phyloP scores from a whole-genome alignment of 2,113 vertebrate species.

The Canis aureus region DNA sequence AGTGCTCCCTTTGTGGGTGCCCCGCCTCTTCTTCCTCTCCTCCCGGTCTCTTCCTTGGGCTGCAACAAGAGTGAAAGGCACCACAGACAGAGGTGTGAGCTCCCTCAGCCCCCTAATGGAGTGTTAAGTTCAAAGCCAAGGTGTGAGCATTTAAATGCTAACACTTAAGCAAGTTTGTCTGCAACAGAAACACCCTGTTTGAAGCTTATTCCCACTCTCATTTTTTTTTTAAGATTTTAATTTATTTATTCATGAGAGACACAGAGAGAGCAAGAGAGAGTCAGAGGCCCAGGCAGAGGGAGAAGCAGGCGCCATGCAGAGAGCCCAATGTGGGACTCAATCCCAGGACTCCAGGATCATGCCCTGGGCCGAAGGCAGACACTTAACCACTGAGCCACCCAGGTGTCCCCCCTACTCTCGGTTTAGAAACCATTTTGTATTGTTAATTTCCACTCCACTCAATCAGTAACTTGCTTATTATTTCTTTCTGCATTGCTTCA shows the following conservation, averaged over 20 bases:
- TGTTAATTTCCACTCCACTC: conserved; percentile 62
- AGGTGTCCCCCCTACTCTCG: neutral
- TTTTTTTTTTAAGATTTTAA: too few species aligned
- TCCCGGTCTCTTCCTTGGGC: neutral
- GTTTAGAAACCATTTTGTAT: conserved; percentile 63
- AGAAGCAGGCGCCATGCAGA: too few species aligned
- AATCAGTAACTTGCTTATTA: neutral
- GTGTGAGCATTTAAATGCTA: conserved; percentile 73
- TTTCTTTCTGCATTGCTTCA: conserved; percentile 19
- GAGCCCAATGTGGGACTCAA: too few species aligned
- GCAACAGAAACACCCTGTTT: conserved; percentile 8
- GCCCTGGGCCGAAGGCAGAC: too few species aligned
- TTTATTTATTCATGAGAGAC: too few species aligned
- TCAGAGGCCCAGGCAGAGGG: too few species aligned
- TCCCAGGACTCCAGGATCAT: too few species aligned
- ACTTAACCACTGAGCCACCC: too few species aligned
- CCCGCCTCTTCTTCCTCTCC: neutral
- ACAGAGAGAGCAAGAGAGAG: too few species aligned
- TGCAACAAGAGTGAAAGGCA: conserved; percentile 45
- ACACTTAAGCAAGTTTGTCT: conserved; percentile 61
- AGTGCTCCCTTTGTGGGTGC: neutral
- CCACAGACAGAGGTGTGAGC: conserved; percentile 66
- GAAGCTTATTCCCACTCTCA: neutral
- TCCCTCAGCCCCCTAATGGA: conserved; percentile 75
- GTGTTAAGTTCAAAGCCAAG: conserved; percentile 76